Evolutionary conservation across 37 sponge, comb jelly and placozoan species (phyloP).

Genomic region (Aphrocallistes beatrix): DNA sequence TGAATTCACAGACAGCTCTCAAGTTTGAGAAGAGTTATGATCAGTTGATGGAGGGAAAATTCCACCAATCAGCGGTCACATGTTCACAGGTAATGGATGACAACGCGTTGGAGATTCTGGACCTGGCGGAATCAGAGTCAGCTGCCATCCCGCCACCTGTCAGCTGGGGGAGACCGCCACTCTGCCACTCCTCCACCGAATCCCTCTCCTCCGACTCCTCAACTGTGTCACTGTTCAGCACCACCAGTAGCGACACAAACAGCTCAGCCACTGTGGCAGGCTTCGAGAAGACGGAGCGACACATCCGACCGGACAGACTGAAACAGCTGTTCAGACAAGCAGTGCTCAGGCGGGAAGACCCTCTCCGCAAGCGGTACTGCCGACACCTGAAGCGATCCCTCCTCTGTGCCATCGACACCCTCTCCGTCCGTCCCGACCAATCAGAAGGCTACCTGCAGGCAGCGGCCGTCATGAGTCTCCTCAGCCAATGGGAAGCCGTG

Average conservation of each 20-base stretch:
- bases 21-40: neutral
- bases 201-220: neutral
- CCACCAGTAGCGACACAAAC: neutral
- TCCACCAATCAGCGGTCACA: neutral
- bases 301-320: neutral
- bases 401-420: neutral
- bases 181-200: neutral
- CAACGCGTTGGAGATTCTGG: neutral
- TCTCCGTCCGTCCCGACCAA: neutral
- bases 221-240: neutral
- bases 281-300: neutral
- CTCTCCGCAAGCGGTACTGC: neutral
- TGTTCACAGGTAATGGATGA: neutral
- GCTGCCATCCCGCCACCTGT: neutral
- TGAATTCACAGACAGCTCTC: neutral
- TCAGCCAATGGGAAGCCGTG: conserved; percentile 7
- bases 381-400: neutral
- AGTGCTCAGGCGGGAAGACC: neutral
- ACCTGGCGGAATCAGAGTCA: neutral
- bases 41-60: neutral
- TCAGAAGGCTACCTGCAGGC: conserved; percentile 10
- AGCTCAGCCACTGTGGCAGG: neutral
- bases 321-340: neutral
- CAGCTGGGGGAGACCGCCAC: neutral
- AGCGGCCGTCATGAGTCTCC: conserved; percentile 1